Conservation (phyloP, 2,888 invertebrate species). For the Penaeus monodon region DNA sequence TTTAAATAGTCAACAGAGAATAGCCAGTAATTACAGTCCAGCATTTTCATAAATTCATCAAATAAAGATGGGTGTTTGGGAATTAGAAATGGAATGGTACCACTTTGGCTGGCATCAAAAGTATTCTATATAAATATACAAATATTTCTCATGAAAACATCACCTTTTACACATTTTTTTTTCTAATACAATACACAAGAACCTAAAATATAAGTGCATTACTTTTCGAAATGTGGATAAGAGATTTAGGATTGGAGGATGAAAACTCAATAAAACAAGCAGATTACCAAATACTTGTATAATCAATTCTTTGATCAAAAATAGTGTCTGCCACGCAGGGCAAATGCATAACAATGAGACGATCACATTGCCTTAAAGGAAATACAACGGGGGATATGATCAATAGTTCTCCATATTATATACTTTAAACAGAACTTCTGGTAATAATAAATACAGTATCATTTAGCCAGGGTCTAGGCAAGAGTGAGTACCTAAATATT, state of each 20-base stretch:
- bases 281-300: conserved; percentile 57
- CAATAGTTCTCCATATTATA: conserved; percentile 58
- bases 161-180: too few species aligned
- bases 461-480: conserved; percentile 60
- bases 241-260: not conserved
- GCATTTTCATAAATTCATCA: not conserved
- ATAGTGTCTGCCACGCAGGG: conserved; percentile 62
- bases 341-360: conserved; percentile 63
- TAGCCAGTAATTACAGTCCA: too few species aligned
- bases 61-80: not conserved
- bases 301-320: conserved; percentile 63
- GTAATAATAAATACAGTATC: conserved; percentile 58
- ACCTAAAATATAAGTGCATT: too few species aligned
- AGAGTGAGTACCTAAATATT: conserved; percentile 57
- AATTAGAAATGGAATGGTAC: not conserved
- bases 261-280: conserved; percentile 7
- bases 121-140: conserved; percentile 6
- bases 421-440: conserved; percentile 57
- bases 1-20: too few species aligned
- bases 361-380: conserved; percentile 62
- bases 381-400: conserved; percentile 58
- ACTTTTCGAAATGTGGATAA: not conserved
- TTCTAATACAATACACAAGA: too few species aligned
- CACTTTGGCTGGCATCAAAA: not conserved
- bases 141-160: too few species aligned